phyloP scores from a whole-genome alignment of 2,113 vertebrate genomes.

The Octodon degus region DNA sequence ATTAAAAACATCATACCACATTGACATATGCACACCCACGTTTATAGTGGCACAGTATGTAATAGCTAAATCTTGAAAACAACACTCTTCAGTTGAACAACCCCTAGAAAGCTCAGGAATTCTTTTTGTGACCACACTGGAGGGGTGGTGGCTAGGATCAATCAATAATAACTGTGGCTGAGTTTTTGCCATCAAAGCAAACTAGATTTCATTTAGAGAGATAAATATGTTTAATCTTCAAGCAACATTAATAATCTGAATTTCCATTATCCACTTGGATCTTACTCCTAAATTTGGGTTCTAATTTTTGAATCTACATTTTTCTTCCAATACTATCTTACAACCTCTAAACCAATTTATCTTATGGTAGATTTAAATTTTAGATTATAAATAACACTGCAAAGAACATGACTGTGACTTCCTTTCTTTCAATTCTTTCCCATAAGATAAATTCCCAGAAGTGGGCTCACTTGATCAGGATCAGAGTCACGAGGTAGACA shows the following conservation, averaged over 20 bases:
- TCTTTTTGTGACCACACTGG: constrained; percentile 44
- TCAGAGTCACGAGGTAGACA: constrained; percentile 7
- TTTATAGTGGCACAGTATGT: neutral
- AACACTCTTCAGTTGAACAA: neutral
- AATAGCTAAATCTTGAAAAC: neutral
- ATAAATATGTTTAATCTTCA: constrained; percentile 65
- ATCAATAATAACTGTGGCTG: neutral
- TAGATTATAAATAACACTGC: constrained; percentile 63
- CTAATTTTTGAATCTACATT: constrained; percentile 69
- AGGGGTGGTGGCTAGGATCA: neutral
- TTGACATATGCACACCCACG: neutral
- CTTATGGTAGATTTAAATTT: constrained; percentile 52
- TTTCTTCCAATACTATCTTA: constrained; percentile 59
- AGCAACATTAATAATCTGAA: constrained; percentile 64
- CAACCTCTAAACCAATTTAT: constrained; percentile 66
- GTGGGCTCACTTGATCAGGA: constrained; percentile 21
- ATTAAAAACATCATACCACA: neutral
- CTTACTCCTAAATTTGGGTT: constrained; percentile 58
- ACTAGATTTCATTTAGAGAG: constrained; percentile 63
- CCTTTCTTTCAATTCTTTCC: constrained; percentile 69
- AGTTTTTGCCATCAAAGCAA: constrained; percentile 52
- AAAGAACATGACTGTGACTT: constrained; percentile 51
- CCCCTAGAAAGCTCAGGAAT: neutral
- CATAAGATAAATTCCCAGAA: constrained; percentile 64
- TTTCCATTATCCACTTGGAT: constrained; percentile 56